These are phyloP conservation scores for Bucorvus abyssinicus DNA, from an alignment of 2,797 vertebrate genomes.

Conservation along the genomic window DNA sequence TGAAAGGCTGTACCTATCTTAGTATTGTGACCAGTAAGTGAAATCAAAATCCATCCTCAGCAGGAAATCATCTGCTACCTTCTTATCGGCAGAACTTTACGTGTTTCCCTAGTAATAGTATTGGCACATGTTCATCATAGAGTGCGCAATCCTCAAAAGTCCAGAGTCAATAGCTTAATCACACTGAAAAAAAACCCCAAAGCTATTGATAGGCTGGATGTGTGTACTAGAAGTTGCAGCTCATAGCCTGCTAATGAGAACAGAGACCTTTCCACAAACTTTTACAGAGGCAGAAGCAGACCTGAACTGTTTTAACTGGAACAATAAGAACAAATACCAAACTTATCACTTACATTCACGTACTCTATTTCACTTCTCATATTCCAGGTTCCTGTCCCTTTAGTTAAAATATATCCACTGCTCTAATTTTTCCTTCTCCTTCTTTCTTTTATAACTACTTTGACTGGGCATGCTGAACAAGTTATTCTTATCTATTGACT, in stretches of 20 bases:
- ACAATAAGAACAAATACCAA: neutral
- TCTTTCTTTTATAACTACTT: constrained; percentile 40
- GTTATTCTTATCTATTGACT: constrained; percentile 69
- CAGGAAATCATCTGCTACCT: neutral
- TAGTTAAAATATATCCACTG: constrained; percentile 32
- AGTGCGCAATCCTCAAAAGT: neutral
- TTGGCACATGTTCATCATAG: neutral
- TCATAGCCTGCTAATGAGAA: neutral
- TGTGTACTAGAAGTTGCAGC: neutral
- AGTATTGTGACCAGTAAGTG: neutral
- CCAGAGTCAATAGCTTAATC: neutral
- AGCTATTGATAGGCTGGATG: neutral
- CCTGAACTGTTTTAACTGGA: neutral
- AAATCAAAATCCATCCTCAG: neutral
- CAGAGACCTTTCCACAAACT: neutral
- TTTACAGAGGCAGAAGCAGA: neutral
- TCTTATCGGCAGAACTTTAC: neutral
- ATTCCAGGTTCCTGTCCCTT: constrained; percentile 30
- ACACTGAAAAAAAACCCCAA: neutral
- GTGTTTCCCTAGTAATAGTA: neutral
- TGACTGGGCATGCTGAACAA: constrained; percentile 69
- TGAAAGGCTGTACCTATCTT: neutral
- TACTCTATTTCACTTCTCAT: constrained; percentile 8
- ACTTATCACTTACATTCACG: neutral
- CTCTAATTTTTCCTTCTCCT: neutral